Percentiles rank a stretch among this genome's conserved stretches.
Evolutionary conservation across 2,888 invertebrate species (phyloP).

Genomic region (Chloromyia formosa): DNA sequence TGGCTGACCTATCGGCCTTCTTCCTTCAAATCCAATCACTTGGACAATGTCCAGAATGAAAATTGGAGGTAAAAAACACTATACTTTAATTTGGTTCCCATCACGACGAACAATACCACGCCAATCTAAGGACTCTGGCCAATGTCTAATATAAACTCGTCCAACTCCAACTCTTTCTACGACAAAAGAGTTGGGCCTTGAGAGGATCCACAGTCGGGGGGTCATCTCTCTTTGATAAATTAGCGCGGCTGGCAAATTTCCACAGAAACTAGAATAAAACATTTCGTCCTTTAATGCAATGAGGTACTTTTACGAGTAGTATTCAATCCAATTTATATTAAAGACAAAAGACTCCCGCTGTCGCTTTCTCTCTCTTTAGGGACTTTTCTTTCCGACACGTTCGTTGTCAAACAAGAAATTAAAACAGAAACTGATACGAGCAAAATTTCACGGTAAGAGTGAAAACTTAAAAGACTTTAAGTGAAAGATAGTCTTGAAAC

Average conservation of each 20-base stretch:
- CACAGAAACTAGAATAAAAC: conserved; percentile 6
- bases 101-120: not conserved
- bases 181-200: not conserved
- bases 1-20: conserved; percentile 26
- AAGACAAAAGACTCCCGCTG: not conserved
- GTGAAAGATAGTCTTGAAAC: conserved; percentile 14
- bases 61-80: not conserved
- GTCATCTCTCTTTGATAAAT: conserved; percentile 14
- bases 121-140: not conserved
- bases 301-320: conserved; percentile 4
- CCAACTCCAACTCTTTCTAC: not conserved
- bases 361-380: not conserved
- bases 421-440: conserved; percentile 26
- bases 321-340: conserved; percentile 32
- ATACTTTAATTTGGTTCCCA: conserved; percentile 9
- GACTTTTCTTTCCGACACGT: not conserved
- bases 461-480: conserved; percentile 34
- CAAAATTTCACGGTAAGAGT: conserved; percentile 4
- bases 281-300: conserved; percentile 2
- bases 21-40: not conserved
- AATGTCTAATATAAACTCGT: conserved; percentile 2
- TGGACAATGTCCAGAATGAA: not conserved
- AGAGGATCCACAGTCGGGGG: not conserved
- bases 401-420: conserved; percentile 14
- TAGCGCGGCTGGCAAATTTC: conserved; percentile 31